These are phyloP conservation scores for Molossus molossus DNA, from an alignment of 2,797 vertebrate species.

Conservation along the genomic window DNA sequence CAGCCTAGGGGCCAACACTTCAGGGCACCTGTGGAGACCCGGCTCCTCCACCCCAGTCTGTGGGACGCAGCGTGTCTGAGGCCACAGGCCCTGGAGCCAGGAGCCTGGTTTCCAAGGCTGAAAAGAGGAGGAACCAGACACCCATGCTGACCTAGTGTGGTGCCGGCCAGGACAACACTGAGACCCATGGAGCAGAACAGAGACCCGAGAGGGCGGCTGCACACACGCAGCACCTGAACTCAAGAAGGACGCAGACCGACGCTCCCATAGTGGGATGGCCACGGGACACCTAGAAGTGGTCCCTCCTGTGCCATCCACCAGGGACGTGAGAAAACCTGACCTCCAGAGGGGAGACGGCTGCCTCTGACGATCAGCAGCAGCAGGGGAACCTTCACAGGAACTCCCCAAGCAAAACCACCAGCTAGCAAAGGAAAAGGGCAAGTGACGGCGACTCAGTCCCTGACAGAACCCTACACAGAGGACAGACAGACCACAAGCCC, in stretches of 20 bases:
- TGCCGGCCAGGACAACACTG: accelerated
- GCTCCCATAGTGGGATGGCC: accelerated
- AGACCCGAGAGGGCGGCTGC: neutral
- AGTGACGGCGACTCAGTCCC: accelerated
- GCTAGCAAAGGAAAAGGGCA: neutral
- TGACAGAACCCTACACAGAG: neutral
- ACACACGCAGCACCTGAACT: too few relatives aligned
- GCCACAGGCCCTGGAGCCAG: neutral
- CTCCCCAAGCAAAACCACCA: neutral
- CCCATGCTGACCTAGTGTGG: accelerated
- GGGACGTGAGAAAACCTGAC: neutral
- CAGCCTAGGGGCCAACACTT: neutral
- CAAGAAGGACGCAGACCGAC: neutral
- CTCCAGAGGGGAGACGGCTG: accelerated
- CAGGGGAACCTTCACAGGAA: neutral
- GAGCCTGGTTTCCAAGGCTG: neutral
- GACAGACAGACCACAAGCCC: neutral
- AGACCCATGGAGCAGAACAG: neutral
- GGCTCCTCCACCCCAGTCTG: accelerated
- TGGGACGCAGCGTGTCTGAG: accelerated
- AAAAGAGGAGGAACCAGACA: neutral
- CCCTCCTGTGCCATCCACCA: neutral
- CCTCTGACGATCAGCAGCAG: neutral
- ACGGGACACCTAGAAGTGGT: neutral
- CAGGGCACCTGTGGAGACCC: accelerated